Evolutionary conservation across 2,797 vertebrate genomes (phyloP), one percentile per base, ranked within the genome.

Genomic region (Heterohyrax brucei): DNA sequence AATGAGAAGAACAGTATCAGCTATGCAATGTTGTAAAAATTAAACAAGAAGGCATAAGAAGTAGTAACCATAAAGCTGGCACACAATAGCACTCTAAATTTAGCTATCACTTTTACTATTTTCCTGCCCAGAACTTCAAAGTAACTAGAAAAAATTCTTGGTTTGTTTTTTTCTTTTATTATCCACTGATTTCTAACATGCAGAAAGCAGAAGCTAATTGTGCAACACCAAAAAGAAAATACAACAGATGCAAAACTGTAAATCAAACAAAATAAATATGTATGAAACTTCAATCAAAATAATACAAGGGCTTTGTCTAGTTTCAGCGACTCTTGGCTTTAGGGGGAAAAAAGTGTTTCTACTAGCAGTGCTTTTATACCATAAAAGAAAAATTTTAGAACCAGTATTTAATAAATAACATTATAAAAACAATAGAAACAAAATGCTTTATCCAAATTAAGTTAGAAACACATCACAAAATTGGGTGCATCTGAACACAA

Each of bases 201-300:
- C 13, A 96, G 87, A 96, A 28, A 88, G 2, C n/a, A 93, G 33
- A 33, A 89, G 44, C 12, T 53, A 96, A 81, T 0, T 70, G 39
- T 72, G 3, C 5, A 86, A 85, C 7, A 78, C 62, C 66, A 95
- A 93, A 93, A 90, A 89, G 50, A 86, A 92, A 50, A 39, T 78
- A 62, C 1, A 94, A 89, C 3, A 79, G 21, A 86, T 59, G 9
- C 48, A 88, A 88, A 91, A 80, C 89, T 94, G 91, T 93, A 94
- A 56, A 96, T 93, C 91, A 95, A 96, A 96, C 48, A 96, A 93
- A 96, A 97, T 84, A 93, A 96, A 79, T 66, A 89, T 77, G 68
- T 5, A 91, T 87, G 77, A 93, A 61, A 91, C 46, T 91, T 89
- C 91, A 89, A 94, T 81, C 75, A 82, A 97, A 93, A 72, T 91